Percentiles rank a stretch among this genome's conserved stretches.
These are phyloP conservation scores for Ciconia stormi DNA, from an alignment of 2,113 vertebrate genomes.

Conservation along the genomic window DNA sequence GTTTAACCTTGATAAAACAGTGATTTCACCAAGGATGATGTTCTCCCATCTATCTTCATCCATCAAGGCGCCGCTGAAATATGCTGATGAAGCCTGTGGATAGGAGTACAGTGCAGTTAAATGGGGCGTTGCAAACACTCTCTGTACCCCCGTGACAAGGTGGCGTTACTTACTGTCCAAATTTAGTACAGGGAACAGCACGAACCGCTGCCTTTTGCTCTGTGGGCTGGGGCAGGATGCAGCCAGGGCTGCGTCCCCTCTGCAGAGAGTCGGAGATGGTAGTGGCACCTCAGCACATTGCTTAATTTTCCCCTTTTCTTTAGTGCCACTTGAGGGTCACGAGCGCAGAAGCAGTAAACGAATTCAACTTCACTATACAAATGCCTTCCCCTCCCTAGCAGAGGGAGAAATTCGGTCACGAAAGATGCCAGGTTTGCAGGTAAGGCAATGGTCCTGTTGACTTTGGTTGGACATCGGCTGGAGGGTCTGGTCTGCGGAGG, in stretches of 20 bases:
- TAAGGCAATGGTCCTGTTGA: neutral
- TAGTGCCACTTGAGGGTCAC: neutral
- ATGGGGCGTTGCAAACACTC: slow-evolving; percentile 86
- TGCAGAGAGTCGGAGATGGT: neutral
- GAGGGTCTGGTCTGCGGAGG: neutral
- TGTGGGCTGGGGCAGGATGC: neutral
- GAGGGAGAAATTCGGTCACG: neutral
- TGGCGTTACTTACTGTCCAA: slow-evolving; percentile 70
- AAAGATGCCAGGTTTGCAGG: neutral
- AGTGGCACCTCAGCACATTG: neutral
- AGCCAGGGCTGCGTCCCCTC: neutral
- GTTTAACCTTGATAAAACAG: slow-evolving; percentile 93
- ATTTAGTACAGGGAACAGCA: slow-evolving; percentile 51
- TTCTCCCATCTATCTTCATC: slow-evolving; percentile 90
- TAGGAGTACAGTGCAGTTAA: slow-evolving; percentile 83
- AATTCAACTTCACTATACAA: neutral
- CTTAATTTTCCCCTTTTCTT: neutral
- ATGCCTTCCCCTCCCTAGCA: neutral
- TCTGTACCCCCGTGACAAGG: slow-evolving; percentile 79
- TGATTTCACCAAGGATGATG: slow-evolving; percentile 88
- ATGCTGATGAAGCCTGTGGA: slow-evolving; percentile 85
- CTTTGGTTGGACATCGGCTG: neutral
- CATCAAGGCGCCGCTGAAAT: slow-evolving; percentile 80
- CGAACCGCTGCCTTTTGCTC: neutral
- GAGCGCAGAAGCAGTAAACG: neutral